Conservation (phyloP, 2,113 vertebrate species). For the Syngnathus scovelli region DNA sequence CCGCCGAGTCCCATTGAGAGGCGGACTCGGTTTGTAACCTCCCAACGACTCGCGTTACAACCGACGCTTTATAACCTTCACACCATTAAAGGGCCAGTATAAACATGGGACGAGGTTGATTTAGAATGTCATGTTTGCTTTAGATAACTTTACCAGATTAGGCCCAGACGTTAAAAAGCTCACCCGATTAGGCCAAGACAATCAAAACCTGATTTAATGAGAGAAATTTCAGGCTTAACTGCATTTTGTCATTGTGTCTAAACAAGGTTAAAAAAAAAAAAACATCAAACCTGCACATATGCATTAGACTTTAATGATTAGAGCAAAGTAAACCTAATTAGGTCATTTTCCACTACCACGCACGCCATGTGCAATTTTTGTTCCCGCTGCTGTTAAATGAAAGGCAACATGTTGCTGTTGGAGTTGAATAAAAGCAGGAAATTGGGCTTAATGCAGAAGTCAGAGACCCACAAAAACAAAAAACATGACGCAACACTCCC, state of each 20-base stretch:
- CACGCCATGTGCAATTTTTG: constrained; percentile 8
- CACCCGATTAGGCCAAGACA: neutral
- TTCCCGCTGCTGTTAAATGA: neutral
- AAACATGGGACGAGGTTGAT: constrained; percentile 33
- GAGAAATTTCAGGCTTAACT: too few relatives aligned
- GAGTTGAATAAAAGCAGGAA: neutral
- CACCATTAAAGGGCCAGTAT: constrained; percentile 38
- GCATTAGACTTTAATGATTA: neutral
- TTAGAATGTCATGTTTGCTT: constrained; percentile 33
- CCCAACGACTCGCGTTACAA: constrained; percentile 51
- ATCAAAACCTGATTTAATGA: neutral
- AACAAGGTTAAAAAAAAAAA: too few relatives aligned
- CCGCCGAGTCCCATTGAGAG: constrained; percentile 52
- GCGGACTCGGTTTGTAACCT: constrained; percentile 50
- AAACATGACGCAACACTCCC: neutral
- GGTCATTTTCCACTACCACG: constrained; percentile 8
- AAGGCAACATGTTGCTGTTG: neutral
- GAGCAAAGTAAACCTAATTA: constrained; percentile 32
- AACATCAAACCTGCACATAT: constrained; percentile 7
- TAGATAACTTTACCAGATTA: constrained; percentile 14
- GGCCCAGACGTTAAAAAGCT: too few relatives aligned
- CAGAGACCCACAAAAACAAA: neutral
- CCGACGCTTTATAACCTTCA: constrained; percentile 52
- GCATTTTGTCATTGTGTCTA: too few relatives aligned
- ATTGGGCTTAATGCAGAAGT: neutral